Evolutionary conservation across 2,888 invertebrate genomes (phyloP).

Genomic region (Muschampia plurimacula): DNA sequence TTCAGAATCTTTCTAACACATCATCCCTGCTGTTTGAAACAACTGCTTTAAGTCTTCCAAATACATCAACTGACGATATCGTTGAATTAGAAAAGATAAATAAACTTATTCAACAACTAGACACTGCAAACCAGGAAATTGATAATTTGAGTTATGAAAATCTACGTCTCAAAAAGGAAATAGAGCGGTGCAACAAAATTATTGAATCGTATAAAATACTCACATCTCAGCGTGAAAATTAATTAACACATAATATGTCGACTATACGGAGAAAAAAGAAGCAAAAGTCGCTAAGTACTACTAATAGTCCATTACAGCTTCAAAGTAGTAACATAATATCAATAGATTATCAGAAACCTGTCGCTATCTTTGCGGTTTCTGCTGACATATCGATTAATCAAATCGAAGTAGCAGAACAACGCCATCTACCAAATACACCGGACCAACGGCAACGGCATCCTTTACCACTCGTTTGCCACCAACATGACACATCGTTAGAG

Average conservation of each 20-base stretch:
- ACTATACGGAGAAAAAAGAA: not conserved
- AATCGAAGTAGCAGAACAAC: too few species aligned
- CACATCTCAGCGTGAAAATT: not conserved
- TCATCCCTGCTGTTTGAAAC: not conserved
- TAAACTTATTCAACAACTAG: not conserved
- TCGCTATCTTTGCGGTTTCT: not conserved
- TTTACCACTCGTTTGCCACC: too few species aligned
- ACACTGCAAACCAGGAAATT: not conserved
- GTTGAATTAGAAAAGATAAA: not conserved
- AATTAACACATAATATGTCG: not conserved
- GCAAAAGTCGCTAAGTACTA: not conserved
- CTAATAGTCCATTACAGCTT: not conserved
- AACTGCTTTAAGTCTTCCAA: not conserved
- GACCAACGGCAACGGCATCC: too few species aligned
- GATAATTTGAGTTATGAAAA: not conserved
- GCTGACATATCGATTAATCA: too few species aligned
- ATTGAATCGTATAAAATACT: not conserved
- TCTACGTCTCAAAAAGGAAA: not conserved
- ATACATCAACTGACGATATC: not conserved
- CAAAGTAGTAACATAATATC: not conserved
- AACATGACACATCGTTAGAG: not conserved
- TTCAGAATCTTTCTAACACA: not conserved
- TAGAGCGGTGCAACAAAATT: not conserved
- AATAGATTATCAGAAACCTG: not conserved
- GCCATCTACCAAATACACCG: too few species aligned